A percentile compares a stretch with the other conserved stretches of the same genome.
Evolutionary conservation across 2,113 vertebrate species (phyloP).

Genomic region (Rhynchopsitta pachyrhyncha): DNA sequence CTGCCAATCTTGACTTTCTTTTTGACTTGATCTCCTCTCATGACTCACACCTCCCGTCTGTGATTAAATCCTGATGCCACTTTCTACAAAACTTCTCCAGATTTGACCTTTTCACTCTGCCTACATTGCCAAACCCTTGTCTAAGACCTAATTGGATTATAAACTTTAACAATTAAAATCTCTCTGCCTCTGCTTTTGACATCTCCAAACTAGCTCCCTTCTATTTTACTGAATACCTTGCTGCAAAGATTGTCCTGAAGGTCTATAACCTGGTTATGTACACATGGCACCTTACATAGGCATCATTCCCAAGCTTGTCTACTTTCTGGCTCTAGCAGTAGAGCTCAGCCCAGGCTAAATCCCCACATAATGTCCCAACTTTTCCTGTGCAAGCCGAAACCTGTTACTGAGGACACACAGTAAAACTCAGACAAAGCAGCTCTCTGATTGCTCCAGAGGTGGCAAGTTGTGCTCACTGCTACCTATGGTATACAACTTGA

Average conservation of each 20-base stretch:
- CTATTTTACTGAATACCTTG: background rate
- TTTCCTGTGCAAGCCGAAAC: background rate
- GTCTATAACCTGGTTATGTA: background rate
- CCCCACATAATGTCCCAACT: background rate
- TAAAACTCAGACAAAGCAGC: background rate
- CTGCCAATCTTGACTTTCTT: background rate
- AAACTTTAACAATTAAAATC: background rate
- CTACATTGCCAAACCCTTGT: background rate
- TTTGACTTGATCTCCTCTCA: slow-evolving; percentile 6
- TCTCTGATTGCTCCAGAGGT: background rate
- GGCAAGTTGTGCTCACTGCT: background rate
- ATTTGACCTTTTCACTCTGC: slow-evolving; percentile 35
- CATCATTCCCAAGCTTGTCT: background rate
- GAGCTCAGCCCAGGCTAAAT: background rate
- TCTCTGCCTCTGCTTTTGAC: background rate
- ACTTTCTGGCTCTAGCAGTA: background rate
- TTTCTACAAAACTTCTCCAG: background rate
- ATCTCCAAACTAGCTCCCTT: background rate
- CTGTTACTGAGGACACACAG: background rate
- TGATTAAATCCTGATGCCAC: slow-evolving; percentile 24
- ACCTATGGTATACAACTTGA: background rate
- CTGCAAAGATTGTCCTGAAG: background rate
- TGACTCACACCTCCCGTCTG: slow-evolving; percentile 26
- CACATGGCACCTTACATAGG: background rate
- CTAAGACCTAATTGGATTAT: background rate